Conservation (phyloP, 2,113 vertebrate species). For the Mus spicilegus region DNA sequence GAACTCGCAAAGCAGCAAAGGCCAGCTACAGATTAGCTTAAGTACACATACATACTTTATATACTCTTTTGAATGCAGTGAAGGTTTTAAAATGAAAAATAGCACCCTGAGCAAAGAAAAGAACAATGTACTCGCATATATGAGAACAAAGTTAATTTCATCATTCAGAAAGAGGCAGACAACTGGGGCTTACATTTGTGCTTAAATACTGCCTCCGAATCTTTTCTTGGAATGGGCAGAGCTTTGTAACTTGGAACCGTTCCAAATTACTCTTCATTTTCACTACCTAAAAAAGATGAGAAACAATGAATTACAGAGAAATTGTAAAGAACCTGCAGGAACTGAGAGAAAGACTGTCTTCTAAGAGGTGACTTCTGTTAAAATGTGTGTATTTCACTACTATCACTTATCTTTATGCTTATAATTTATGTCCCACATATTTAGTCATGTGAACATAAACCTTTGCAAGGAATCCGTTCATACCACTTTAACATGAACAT, state of each 20-base stretch:
- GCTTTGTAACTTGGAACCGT: slow-evolving; percentile 97
- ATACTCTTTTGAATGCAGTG: not conserved
- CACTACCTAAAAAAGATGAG: slow-evolving; percentile 89
- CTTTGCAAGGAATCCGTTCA: not conserved
- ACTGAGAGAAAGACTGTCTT: not conserved
- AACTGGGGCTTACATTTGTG: slow-evolving; percentile 92
- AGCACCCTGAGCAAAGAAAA: not conserved
- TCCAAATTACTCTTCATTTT: slow-evolving; percentile 99
- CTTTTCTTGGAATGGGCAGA: slow-evolving; percentile 98
- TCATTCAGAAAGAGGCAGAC: slow-evolving; percentile 30
- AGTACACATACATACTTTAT: not conserved
- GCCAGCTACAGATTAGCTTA: not conserved
- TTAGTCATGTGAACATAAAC: not conserved
- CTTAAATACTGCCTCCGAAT: slow-evolving; percentile 97
- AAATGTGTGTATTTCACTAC: not conserved
- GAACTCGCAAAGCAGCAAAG: not conserved
- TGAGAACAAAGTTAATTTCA: slow-evolving; percentile 52
- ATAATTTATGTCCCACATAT: not conserved
- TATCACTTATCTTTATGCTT: not conserved
- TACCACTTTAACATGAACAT: not conserved
- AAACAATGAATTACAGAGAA: slow-evolving; percentile 62
- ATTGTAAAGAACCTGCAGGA: not conserved
- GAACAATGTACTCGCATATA: not conserved
- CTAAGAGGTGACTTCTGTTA: not conserved
- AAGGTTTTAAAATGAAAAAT: slow-evolving; percentile 8